Base-by-base conservation (phyloP, 2,888 invertebrate genomes). In the Melangyna quadrimaculata region DNA sequence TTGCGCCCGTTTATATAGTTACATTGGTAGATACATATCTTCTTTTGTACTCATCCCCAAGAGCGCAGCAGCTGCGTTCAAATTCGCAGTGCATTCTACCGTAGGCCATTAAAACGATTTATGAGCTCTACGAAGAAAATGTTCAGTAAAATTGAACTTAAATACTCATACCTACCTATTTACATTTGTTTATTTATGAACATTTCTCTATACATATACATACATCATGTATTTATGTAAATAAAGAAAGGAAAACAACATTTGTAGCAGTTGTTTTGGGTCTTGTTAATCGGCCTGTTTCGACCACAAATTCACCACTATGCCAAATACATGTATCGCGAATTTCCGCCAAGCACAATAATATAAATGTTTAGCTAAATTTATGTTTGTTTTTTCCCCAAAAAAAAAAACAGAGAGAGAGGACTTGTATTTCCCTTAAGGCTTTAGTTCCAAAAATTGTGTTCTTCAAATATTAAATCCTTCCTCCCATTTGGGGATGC, bases 41-140 rank as follows among this genome's bases (percentile, higher is more conserved):
- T n/a, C n/a, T n/a, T n/a, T n/a, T n/a, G n/a, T 14, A 63, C 17
- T 12, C 17, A 27, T 63, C n/a, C 67, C n/a, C 9, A 67, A 24
- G 5, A 24, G 35, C 32, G 22, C 32, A 80, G 72, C 84, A 84
- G 84, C 67, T 79, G 84, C 77, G 48, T 61, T 57, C 43, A 43
- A 37, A 29, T 59, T 53, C 51, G 29, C 37, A 45, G 70, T 84
- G 75, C 75, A 72, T 32, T 75, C 83, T 70, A 78, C 65, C 72
- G 45, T 80, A 32, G 75, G 75, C 74, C 80, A 84, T 84, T 84
- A 84, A 84, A 69, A 80, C 37, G 84, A 84, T 84, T 84, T 84
- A 84, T 80, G 84, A 72, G 75, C 67, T 80, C 19, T 45, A 35
- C 69, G 45, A 80, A 79, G 84, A 84, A 84, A 84, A 80, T 84